Conservation (phyloP, 2,113 vertebrate genomes). For the Isurus oxyrinchus region DNA sequence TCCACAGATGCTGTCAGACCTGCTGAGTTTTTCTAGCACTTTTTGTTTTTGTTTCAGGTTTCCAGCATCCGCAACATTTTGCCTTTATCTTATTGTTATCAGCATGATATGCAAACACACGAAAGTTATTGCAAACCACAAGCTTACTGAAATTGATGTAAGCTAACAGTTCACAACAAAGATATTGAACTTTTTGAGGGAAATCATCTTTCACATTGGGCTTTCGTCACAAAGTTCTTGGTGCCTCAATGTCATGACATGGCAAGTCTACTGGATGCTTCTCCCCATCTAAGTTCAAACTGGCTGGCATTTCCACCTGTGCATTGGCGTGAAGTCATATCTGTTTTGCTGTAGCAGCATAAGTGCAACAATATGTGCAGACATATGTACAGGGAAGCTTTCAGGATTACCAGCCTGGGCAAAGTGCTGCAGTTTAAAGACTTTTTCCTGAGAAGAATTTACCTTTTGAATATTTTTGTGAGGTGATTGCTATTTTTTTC, state of each 20-base stretch:
- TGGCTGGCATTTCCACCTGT: neutral
- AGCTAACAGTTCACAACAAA: neutral
- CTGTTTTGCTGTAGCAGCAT: neutral
- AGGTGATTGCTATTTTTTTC: neutral
- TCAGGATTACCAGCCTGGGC: neutral
- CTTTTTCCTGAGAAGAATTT: conserved; percentile 16
- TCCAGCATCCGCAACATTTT: too few relatives aligned
- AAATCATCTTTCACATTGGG: neutral
- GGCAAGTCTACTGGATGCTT: neutral
- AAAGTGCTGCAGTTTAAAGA: neutral
- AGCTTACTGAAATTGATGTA: neutral
- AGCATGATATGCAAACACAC: too few relatives aligned
- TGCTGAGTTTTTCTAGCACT: too few relatives aligned
- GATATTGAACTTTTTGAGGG: neutral
- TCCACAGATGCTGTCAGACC: too few relatives aligned
- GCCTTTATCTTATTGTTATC: neutral
- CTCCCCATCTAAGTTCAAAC: neutral
- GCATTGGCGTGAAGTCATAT: neutral
- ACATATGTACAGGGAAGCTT: neutral
- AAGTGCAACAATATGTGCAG: neutral
- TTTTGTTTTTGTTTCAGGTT: too few relatives aligned
- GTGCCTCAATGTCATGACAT: neutral
- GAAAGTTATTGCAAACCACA: neutral
- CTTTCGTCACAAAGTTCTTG: neutral
- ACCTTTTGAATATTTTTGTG: neutral